phyloP scores from a whole-genome alignment of 2,888 invertebrate species.

The Metalampra italica region DNA sequence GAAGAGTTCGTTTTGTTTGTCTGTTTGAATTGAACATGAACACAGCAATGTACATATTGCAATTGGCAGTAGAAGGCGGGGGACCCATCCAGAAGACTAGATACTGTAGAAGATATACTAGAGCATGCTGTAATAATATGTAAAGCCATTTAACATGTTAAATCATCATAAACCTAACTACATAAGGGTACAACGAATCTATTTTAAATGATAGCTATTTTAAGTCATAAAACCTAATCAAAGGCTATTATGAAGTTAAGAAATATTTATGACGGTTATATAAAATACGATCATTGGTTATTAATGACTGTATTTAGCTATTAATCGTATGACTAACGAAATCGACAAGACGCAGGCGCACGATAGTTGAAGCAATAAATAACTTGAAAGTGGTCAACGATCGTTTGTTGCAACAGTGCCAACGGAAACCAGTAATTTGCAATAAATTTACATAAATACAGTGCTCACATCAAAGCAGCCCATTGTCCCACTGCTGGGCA shows the following conservation, averaged over 20 bases:
- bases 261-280: neutral
- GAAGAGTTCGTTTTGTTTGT: no score
- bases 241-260: no score
- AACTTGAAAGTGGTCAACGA: constrained; percentile 1
- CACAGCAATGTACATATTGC: no score
- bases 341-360: neutral
- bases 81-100: no score
- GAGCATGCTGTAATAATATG: no score
- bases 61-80: neutral
- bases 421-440: constrained; percentile 1
- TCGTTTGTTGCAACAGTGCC: neutral
- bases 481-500: no score
- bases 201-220: neutral
- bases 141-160: no score
- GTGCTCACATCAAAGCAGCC: neutral
- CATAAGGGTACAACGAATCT: neutral
- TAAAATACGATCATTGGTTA: neutral
- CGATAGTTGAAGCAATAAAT: neutral
- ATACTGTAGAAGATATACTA: no score
- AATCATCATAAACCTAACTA: no score
- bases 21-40: no score
- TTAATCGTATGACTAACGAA: neutral
- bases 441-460: neutral
- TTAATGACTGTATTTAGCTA: neutral
- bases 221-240: neutral